Evolutionary conservation across 2,113 vertebrate species (phyloP), one percentile per base, ranked within the genome.

Genomic region (Cyprinus carpio): DNA sequence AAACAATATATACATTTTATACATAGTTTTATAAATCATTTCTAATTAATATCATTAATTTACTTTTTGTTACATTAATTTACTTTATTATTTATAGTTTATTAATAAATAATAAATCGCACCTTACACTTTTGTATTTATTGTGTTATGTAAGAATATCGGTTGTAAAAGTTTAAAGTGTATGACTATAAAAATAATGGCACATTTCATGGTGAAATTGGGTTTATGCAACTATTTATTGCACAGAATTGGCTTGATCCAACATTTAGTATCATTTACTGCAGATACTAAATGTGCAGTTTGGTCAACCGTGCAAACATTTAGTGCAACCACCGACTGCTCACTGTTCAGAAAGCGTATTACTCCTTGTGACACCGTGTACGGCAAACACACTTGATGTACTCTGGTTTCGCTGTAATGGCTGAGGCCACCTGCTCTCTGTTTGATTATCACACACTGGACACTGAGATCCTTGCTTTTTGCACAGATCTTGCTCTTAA

Each of bases 401-500:
- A 74, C 56, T n/a, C 37, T 34, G 78, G 54, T 37, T 56, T 82
- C 58, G 11, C 37, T 54, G 31, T 43, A 76, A 76, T 76, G 75
- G 43, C 37, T 4, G 25, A 54, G 15, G 54, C 93, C 94, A 94
- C 93, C 92, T 94, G 93, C 77, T 91, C 88, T 74, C 54, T 93
- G 91, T 93, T 92, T 93, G 91, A 88, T 69, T 37, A 89, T 81
- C 81, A 89, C 83, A 78, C 51, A 81, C 46, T 81, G 7, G 23
- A 79, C 46, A 84, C 84, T 89, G 51, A 80, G 86, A 86, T 87
- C 81, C 83, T 87, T 85, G 37, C 9, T 18, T 84, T 93, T 93
- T 94, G 90, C 40, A 86, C 86, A 91, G 64, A 3, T 82, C 54
- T 67, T 40, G 16, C 83, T 72, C 27, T 51, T 54, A 82, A 18